These are phyloP conservation scores for Gymnocheta viridis DNA, from an alignment of 2,888 invertebrate species.

Conservation along the genomic window DNA sequence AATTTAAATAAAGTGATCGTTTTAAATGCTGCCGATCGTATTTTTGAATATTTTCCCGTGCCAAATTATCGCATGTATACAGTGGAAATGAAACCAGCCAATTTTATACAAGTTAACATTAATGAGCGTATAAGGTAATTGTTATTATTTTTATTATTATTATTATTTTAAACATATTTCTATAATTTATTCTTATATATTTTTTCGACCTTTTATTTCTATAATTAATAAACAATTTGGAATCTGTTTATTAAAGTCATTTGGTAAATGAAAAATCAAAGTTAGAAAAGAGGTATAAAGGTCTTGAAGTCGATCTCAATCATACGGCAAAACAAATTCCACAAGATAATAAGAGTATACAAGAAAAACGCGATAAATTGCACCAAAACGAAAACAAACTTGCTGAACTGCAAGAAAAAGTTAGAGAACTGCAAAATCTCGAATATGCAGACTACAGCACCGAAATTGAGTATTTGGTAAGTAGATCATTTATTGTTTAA, in stretches of 20 bases:
- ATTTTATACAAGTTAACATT: slow-evolving; percentile 86
- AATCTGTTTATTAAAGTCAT: slow-evolving; percentile 18
- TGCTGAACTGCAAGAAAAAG: slow-evolving; percentile 71
- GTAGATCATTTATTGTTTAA: no score
- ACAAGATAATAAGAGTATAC: slow-evolving; percentile 62
- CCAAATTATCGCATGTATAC: slow-evolving; percentile 90
- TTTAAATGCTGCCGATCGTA: slow-evolving; percentile 82
- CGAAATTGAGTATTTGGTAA: slow-evolving; percentile 78
- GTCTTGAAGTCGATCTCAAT: slow-evolving; percentile 63
- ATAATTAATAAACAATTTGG: neutral
- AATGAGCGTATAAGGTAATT: slow-evolving; percentile 83
- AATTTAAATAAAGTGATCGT: slow-evolving; percentile 88
- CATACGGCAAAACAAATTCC: slow-evolving; percentile 70
- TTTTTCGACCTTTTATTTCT: no score
- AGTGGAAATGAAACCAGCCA: slow-evolving; percentile 83
- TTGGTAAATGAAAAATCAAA: slow-evolving; percentile 47
- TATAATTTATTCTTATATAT: no score
- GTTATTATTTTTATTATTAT: no score
- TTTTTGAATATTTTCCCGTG: slow-evolving; percentile 87
- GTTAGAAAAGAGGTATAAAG: slow-evolving; percentile 44
- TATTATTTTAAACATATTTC: neutral
- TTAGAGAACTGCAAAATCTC: slow-evolving; percentile 77
- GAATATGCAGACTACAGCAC: slow-evolving; percentile 78
- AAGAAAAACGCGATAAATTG: slow-evolving; percentile 70
- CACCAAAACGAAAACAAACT: slow-evolving; percentile 71